These are phyloP conservation scores for Tricholaema leucomelas DNA, from an alignment of 2,113 vertebrate species.

Conservation along the genomic window DNA sequence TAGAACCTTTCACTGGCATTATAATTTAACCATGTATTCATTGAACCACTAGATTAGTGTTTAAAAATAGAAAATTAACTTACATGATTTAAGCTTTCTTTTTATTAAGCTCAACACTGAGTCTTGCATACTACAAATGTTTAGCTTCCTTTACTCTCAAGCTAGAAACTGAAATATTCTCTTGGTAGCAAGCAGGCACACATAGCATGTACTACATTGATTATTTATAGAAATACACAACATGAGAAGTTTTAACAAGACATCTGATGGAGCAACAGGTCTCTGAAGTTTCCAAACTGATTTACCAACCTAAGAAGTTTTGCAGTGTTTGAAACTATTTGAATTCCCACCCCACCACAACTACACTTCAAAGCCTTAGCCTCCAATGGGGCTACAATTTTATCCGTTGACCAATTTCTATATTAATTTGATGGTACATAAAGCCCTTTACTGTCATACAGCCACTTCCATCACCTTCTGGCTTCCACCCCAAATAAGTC, in stretches of 20 bases:
- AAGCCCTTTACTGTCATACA: background rate
- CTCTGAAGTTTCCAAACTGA: background rate
- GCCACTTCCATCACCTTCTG: background rate
- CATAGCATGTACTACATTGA: background rate
- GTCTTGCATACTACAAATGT: background rate
- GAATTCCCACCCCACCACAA: background rate
- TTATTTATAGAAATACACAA: background rate
- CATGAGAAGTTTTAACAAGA: background rate
- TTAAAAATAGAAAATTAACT: background rate
- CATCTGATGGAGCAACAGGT: background rate
- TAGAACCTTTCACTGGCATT: background rate
- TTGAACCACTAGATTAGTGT: background rate
- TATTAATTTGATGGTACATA: background rate
- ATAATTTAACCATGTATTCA: background rate
- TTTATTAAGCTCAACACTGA: background rate
- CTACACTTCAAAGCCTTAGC: background rate
- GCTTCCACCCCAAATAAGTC: background rate
- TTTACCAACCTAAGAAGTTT: background rate
- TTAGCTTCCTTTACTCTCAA: background rate
- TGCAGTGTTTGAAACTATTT: background rate
- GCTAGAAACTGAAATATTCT: background rate
- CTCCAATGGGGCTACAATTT: background rate
- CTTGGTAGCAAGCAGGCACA: background rate
- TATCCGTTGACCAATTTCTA: background rate
- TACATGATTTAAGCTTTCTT: background rate